A percentile compares a stretch with the other conserved stretches of the same genome.
phyloP scores from a whole-genome alignment of 2,797 vertebrate species.

The Myotis vivesi region DNA sequence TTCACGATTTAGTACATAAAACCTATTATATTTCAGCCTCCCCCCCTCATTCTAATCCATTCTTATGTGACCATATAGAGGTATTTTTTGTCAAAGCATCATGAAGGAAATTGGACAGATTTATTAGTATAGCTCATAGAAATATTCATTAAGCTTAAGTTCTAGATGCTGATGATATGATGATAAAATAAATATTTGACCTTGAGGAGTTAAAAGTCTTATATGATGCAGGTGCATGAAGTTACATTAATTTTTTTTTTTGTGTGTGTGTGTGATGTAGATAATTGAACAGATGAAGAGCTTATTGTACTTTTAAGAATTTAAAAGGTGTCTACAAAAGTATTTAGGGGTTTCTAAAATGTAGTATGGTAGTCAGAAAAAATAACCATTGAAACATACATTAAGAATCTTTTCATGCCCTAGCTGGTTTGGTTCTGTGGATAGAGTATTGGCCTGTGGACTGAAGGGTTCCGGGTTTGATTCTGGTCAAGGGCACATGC shows the following conservation, averaged over 20 bases:
- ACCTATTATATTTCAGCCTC: not conserved
- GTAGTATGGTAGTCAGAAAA: not conserved
- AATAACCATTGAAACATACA: not conserved
- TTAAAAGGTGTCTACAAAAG: not conserved
- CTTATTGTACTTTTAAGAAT: not conserved
- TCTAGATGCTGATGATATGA: not conserved
- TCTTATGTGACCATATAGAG: not conserved
- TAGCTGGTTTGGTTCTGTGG: no score
- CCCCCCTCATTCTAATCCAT: not conserved
- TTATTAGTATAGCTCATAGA: not conserved
- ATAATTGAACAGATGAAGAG: not conserved
- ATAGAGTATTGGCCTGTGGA: no score
- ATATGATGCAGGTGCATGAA: not conserved
- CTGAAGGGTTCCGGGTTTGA: no score
- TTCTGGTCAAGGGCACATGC: no score
- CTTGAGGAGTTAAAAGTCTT: not conserved
- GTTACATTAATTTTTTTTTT: not conserved
- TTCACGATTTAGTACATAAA: not conserved
- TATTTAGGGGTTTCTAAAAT: not conserved
- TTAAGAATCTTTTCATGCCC: not conserved
- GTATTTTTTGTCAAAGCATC: slow-evolving; percentile 5
- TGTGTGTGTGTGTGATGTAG: not conserved
- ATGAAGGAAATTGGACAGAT: not conserved
- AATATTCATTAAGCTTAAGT: not conserved
- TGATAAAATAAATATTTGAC: not conserved